Percentiles rank a stretch among this genome's conserved stretches.
Conservation (phyloP, 2,113 vertebrate species). For the Pangasianodon gigas region DNA sequence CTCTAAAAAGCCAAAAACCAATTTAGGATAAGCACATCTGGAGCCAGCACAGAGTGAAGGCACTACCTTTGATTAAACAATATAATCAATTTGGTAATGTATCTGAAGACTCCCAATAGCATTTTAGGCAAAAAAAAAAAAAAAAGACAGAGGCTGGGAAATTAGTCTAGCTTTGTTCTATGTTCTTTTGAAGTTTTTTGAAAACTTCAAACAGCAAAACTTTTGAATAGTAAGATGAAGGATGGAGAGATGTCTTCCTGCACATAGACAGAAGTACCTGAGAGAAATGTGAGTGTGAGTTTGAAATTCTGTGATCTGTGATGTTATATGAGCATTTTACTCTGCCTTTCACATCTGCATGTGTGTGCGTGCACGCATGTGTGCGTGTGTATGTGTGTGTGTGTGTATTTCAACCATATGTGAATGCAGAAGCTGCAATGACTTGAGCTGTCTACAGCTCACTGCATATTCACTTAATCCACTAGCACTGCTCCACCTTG, state of each 20-base stretch:
- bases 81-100: neutral
- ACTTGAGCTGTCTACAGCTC: neutral
- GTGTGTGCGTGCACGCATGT: neutral
- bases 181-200: slow-evolving; percentile 48
- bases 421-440: neutral
- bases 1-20: neutral
- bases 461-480: neutral
- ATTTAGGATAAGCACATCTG: neutral
- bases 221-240: slow-evolving; percentile 44
- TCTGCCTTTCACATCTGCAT: neutral
- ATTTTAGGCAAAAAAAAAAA: neutral
- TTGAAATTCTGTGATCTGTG: slow-evolving; percentile 57
- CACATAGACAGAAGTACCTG: slow-evolving; percentile 49
- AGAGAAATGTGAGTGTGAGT: slow-evolving; percentile 64
- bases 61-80: neutral
- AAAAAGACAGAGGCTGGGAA: neutral
- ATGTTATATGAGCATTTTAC: slow-evolving; percentile 46
- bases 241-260: slow-evolving; percentile 37
- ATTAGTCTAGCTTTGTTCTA: neutral
- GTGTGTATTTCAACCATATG: neutral
- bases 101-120: neutral
- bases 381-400: neutral
- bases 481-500: neutral
- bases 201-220: slow-evolving; percentile 36
- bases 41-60: neutral